phyloP scores from a whole-genome alignment of 2,797 vertebrate genomes.

The Poecile montanus region DNA sequence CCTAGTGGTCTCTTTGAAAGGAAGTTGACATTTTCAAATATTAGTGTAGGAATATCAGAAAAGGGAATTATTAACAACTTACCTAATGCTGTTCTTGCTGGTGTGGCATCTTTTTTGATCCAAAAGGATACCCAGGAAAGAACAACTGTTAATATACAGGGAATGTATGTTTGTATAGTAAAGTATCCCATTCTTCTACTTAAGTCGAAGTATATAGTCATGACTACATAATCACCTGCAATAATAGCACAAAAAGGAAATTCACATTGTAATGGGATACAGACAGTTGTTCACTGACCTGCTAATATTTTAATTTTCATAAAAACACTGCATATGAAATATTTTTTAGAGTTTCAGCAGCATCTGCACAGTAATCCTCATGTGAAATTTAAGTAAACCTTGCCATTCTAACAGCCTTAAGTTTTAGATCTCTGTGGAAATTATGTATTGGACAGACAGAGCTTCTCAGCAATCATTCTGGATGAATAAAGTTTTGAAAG shows the following conservation, averaged over 20 bases:
- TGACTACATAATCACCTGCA: constrained; percentile 94
- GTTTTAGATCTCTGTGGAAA: neutral
- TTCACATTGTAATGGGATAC: neutral
- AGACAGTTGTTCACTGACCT: neutral
- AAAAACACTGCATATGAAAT: neutral
- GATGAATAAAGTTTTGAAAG: neutral
- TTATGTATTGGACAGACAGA: neutral
- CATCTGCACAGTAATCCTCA: neutral
- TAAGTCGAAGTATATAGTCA: constrained; percentile 96
- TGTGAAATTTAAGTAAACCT: neutral
- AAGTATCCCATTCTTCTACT: constrained; percentile 97
- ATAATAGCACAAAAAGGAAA: constrained; percentile 30
- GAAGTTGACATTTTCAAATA: neutral
- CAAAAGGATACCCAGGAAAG: constrained; percentile 98
- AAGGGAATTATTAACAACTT: constrained; percentile 36
- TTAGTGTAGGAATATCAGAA: neutral
- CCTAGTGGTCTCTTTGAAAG: neutral
- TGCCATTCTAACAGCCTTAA: neutral
- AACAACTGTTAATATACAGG: constrained; percentile 95
- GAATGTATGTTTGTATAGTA: constrained; percentile 97
- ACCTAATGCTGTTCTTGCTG: constrained; percentile 95
- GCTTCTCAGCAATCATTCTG: neutral
- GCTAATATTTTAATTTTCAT: neutral
- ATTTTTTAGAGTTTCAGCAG: neutral
- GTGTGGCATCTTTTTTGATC: constrained; percentile 97